phyloP scores from a whole-genome alignment of 2,797 vertebrate genomes.

The Anniella stebbinsi region DNA sequence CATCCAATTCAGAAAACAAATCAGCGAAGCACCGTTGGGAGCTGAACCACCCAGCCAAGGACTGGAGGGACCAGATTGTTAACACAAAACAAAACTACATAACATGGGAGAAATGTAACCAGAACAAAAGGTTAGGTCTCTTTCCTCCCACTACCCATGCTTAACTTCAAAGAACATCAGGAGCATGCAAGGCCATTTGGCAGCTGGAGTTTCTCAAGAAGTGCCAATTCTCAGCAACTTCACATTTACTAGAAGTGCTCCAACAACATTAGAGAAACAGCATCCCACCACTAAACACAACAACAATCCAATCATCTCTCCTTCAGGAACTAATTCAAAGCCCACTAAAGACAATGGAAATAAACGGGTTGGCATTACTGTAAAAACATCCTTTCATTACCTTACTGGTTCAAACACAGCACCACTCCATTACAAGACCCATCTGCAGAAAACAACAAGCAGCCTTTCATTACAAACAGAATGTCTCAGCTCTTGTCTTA shows the following conservation, averaged over 20 bases:
- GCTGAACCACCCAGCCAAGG: constrained; percentile 57
- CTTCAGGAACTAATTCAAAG: constrained; percentile 58
- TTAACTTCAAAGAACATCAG: constrained; percentile 56
- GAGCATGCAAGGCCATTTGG: constrained; percentile 54
- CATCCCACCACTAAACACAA: constrained; percentile 60
- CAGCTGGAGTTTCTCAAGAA: constrained; percentile 62
- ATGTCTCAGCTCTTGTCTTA: neutral
- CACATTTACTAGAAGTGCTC: constrained; percentile 37
- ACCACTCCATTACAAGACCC: constrained; percentile 6
- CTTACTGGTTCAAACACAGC: constrained; percentile 43
- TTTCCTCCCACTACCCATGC: constrained; percentile 56
- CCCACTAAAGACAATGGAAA: constrained; percentile 28
- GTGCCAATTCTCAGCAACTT: neutral
- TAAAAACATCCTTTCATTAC: constrained; percentile 10
- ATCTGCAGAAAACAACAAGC: neutral
- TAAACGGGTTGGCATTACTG: constrained; percentile 25
- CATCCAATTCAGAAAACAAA: constrained; percentile 46
- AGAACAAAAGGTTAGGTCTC: constrained; percentile 74
- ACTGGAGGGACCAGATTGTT: constrained; percentile 61
- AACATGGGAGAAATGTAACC: constrained; percentile 65
- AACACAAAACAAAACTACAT: constrained; percentile 44
- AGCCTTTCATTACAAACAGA: neutral
- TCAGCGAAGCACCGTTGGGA: constrained; percentile 62
- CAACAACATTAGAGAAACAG: constrained; percentile 51
- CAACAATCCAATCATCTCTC: constrained; percentile 42